A percentile compares a stretch with the other conserved stretches of the same genome.
These are phyloP conservation scores for Tylochromis polylepis DNA, from an alignment of 2,113 vertebrate species.

Conservation along the genomic window DNA sequence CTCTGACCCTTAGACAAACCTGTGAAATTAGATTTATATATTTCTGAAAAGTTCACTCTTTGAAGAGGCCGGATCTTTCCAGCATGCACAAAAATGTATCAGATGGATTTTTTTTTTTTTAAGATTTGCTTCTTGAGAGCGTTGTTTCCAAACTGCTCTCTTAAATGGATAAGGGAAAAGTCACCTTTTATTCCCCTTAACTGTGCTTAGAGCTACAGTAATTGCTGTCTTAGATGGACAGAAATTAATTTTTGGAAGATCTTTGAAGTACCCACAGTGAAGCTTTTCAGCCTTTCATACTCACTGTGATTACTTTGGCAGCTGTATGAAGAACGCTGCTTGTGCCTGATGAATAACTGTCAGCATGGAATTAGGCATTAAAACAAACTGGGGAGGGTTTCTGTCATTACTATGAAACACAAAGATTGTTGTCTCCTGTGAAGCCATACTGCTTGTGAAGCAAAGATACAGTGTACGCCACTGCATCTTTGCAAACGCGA, in stretches of 20 bases:
- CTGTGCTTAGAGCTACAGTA: conserved; percentile 38
- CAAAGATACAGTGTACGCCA: not conserved
- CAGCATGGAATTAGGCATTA: conserved; percentile 41
- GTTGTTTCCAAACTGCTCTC: conserved; percentile 8
- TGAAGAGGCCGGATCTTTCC: not conserved
- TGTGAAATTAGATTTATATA: not conserved
- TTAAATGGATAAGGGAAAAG: conserved; percentile 17
- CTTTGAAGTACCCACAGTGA: conserved; percentile 59
- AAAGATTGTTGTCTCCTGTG: not conserved
- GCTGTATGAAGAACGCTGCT: conserved; percentile 40
- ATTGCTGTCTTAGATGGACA: conserved; percentile 56
- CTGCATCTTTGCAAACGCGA: not conserved
- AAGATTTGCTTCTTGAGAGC: conserved; percentile 8
- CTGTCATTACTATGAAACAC: conserved; percentile 9
- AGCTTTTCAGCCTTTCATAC: conserved; percentile 52
- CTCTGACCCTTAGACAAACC: not conserved
- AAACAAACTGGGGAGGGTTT: conserved; percentile 28
- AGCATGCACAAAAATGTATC: not conserved
- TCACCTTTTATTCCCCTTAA: conserved; percentile 49
- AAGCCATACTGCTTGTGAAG: not conserved
- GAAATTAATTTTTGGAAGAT: conserved; percentile 58
- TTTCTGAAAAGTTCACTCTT: conserved; percentile 1
- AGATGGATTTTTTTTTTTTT: conserved; percentile 4
- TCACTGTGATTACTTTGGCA: conserved; percentile 56
- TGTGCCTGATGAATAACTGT: conserved; percentile 44